A percentile compares a stretch with the other conserved stretches of the same genome.
Conservation (phyloP, 2,797 vertebrate genomes). For the Neosilurus mollespiculum region DNA sequence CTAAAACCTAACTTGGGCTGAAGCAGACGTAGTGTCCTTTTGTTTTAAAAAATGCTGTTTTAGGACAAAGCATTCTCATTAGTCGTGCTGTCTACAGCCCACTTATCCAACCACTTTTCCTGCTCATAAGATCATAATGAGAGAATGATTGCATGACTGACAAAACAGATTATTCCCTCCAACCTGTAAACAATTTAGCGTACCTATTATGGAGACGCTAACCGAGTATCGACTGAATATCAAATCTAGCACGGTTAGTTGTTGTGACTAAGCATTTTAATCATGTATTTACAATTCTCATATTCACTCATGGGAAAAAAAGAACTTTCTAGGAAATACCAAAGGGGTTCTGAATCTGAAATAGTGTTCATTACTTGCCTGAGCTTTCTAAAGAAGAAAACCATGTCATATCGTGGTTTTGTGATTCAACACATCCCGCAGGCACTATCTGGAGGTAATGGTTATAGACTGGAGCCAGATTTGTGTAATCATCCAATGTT, state of each 20-base stretch:
- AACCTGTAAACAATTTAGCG: constrained; percentile 63
- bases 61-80: constrained; percentile 62
- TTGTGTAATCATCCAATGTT: neutral
- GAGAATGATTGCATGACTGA: constrained; percentile 69
- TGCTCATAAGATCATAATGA: constrained; percentile 66
- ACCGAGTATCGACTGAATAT: constrained; percentile 38
- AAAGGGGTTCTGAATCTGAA: neutral
- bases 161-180: constrained; percentile 64
- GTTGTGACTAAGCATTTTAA: constrained; percentile 13
- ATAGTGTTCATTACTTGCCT: neutral
- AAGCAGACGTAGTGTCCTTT: constrained; percentile 29
- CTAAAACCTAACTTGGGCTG: constrained; percentile 30
- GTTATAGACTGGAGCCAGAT: neutral
- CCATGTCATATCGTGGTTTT: neutral
- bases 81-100: constrained; percentile 65
- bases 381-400: neutral
- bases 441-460: neutral
- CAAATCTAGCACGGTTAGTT: neutral
- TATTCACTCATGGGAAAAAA: neutral
- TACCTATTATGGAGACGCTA: constrained; percentile 52
- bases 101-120: constrained; percentile 59
- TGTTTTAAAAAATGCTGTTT: constrained; percentile 50
- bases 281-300: neutral
- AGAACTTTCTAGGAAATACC: neutral
- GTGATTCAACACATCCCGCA: neutral